Base-by-base conservation (phyloP, 2,113 vertebrate species). In the Varanus komodoensis region DNA sequence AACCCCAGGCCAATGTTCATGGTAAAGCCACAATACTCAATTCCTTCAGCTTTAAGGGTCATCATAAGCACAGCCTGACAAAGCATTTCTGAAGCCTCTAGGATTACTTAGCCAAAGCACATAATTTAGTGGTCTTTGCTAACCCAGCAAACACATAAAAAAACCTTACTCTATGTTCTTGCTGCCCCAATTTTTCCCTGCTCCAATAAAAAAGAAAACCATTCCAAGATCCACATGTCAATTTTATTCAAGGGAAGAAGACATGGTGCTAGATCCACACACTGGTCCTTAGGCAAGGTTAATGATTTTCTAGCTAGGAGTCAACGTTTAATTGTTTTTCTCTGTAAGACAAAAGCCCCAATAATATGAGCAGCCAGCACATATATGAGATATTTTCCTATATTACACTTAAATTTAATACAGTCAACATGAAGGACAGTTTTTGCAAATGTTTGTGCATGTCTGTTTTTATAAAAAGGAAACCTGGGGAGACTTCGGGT, bases 291-390 rank as follows among this genome's bases (percentile, higher is more conserved):
- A 79, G 17, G 6, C 0, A n/a, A 89, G 44, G 89, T 90, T 94
- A 93, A 95, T 89, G 86, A 90, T 92, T 94, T 95, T 84, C 93
- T 77, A 94, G 29, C 17, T 61, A 19, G 87, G 68, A 52, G 75
- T 89, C 90, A 94, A 93, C 79, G 87, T 90, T 94, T 92, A n/a
- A 90, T 86, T 0, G 0, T 25, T 29, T n/a, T 1, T 14, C 32
- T 87, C 48, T 57, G 3, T 29, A 84, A 68, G 32, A 82, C 7
- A 52, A 19, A 78, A 80, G 48, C 61, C 52, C 15, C 23, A 82
- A 84, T 11, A 68, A 38, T 25, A 57, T 69, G 17, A 85, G 38
- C 38, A 44, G 38, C 38, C 38, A 79, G 69, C 83, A 25, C 6
- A 71, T 25, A 52, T 54, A 15, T 0, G 14, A 0, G 19, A 6